Evolutionary conservation across 2,888 invertebrate genomes (phyloP).

Genomic region (Agriopis marginaria): DNA sequence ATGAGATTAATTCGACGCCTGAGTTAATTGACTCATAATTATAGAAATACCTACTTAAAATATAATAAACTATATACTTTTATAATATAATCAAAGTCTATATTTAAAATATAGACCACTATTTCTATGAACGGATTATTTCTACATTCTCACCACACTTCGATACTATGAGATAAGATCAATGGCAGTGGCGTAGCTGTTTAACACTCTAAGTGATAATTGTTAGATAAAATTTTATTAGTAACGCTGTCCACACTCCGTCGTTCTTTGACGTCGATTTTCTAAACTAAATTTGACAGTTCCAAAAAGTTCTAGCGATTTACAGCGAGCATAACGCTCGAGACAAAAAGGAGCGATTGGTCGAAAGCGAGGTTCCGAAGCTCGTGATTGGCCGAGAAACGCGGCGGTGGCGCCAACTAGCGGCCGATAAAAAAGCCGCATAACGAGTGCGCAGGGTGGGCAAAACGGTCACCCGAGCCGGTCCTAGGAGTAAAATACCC

Average conservation of each 20-base stretch:
- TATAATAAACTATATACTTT: constrained; percentile 23
- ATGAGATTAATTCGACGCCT: constrained; percentile 25
- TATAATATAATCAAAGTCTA: constrained; percentile 14
- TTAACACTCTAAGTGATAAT: constrained; percentile 56
- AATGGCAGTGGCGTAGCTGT: constrained; percentile 74
- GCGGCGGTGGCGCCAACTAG: too few relatives aligned
- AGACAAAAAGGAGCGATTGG: too few relatives aligned
- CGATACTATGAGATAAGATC: constrained; percentile 54
- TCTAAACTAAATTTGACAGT: too few relatives aligned
- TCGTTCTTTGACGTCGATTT: too few relatives aligned
- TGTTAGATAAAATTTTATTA: constrained; percentile 25
- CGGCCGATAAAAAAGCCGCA: too few relatives aligned
- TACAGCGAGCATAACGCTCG: too few relatives aligned
- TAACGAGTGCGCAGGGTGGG: too few relatives aligned
- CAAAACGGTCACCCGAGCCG: too few relatives aligned
- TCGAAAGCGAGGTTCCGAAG: too few relatives aligned
- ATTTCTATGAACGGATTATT: constrained; percentile 51
- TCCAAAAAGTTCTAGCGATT: too few relatives aligned
- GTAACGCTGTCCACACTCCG: neutral
- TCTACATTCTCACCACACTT: constrained; percentile 41
- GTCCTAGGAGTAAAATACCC: too few relatives aligned
- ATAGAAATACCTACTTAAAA: constrained; percentile 18
- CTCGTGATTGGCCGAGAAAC: too few relatives aligned
- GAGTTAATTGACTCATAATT: constrained; percentile 40
- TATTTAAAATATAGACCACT: constrained; percentile 19